Conservation (phyloP, 2,888 invertebrate genomes). For the Thereva nobilitata region DNA sequence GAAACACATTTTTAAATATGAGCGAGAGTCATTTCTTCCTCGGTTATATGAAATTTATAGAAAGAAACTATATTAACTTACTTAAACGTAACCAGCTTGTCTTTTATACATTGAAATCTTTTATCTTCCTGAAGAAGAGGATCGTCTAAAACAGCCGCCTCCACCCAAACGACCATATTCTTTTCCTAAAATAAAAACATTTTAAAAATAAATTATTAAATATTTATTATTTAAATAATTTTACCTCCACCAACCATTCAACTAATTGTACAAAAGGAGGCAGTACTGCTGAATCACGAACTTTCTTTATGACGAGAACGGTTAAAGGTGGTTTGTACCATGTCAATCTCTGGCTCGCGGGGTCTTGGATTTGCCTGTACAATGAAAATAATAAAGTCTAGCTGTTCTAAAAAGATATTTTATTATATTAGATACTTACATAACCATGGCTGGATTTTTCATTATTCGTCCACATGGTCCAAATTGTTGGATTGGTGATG, state of each 20-base stretch:
- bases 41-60: no score
- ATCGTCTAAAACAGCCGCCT: constrained; percentile 88
- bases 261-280: constrained; percentile 91
- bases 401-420: background rate
- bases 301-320: constrained; percentile 96
- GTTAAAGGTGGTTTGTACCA: constrained; percentile 97
- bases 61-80: constrained; percentile 44
- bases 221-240: background rate
- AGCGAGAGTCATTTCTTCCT: no score
- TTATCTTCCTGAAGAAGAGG: constrained; percentile 73
- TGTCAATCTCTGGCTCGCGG: constrained; percentile 91
- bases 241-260: constrained; percentile 88
- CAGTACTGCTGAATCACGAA: constrained; percentile 86
- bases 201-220: constrained; percentile 18
- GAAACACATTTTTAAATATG: no score
- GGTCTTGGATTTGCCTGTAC: constrained; percentile 92
- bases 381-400: background rate
- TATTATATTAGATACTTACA: constrained; percentile 70
- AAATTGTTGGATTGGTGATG: constrained; percentile 94
- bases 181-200: constrained; percentile 73
- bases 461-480: constrained; percentile 98
- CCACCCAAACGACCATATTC: constrained; percentile 94
- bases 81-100: constrained; percentile 80
- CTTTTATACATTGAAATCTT: constrained; percentile 75
- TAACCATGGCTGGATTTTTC: constrained; percentile 95